Evolutionary conservation across 2,797 vertebrate genomes (phyloP), one percentile per base, ranked within the genome.

Genomic region (Otus scops): DNA sequence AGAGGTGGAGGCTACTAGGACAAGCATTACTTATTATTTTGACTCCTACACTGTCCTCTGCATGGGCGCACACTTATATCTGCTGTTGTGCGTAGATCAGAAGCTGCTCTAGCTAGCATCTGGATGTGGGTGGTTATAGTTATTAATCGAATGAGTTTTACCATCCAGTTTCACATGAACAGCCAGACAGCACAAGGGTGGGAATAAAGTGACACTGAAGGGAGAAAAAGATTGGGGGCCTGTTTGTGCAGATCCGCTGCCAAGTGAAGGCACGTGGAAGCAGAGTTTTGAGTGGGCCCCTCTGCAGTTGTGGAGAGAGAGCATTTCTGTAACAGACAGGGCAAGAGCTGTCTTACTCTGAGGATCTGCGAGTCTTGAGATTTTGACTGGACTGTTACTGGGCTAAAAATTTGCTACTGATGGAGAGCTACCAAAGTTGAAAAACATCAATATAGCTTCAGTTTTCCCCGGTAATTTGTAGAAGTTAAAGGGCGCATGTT

Each of bases 51-150:
- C 43, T 1, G 0, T 54, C 56, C 39, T 27, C 23, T 81, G 36
- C 20, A 6, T 13, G 41, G 45, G 5, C 22, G 28, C 22, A 23
- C 3, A 3, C 7, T 2, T 36, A 2, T 0, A 28, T 38, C 21
- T 50, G 32, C 67, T 88, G 34, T 32, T 59, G 11, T 32, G 14
- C 7, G 1, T 1, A 9, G 34, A 23, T 83, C 8, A 19, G 90
- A 56, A 80, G 34, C 34, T 87, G 77, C 50, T 75, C 10, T 69
- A 48, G 23, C 50, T 65, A 21, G 8, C 10, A 3, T 73, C 69
- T 86, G 60, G 7, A 21, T 45, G 34, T 30, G 48, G 9, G 6
- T 11, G 7, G 5, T 43, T 28, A 7, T 12, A 13, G 54, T 16
- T 53, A 28, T 1, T 43, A 34, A 8, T n/a, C 3, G 8, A 26